phyloP scores from a whole-genome alignment of 1,140 invertebrate genomes.

The Aphidius ervi region DNA sequence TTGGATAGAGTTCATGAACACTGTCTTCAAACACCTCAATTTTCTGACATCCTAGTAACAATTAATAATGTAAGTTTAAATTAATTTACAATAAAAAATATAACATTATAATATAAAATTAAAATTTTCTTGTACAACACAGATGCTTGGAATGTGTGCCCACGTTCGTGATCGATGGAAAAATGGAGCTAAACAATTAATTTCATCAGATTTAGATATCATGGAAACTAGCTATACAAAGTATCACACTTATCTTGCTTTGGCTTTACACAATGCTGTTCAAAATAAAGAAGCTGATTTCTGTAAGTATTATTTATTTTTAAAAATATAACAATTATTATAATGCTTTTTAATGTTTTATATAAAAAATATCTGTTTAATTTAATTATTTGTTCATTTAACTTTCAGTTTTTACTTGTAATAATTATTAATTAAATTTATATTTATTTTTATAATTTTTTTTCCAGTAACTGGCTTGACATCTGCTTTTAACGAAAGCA shows the following conservation, averaged over 20 bases:
- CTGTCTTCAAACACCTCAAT: conserved; percentile 46
- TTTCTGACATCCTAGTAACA: conserved; percentile 39
- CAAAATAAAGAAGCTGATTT: conserved; percentile 47
- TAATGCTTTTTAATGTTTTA: conserved; percentile 12
- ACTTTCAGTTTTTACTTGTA: conserved; percentile 1
- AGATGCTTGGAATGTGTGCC: conserved; percentile 48
- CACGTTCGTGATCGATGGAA: conserved; percentile 43
- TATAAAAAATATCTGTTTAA: conserved; percentile 4
- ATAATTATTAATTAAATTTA: conserved; percentile 10
- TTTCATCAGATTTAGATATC: conserved; percentile 34
- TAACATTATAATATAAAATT: neutral
- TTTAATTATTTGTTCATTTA: conserved; percentile 12
- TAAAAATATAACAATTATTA: conserved; percentile 26
- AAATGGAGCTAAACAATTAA: conserved; percentile 33
- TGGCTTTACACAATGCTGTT: conserved; percentile 45
- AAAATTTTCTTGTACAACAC: neutral
- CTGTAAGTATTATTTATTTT: conserved; percentile 38
- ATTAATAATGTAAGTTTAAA: conserved; percentile 39
- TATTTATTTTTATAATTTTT: conserved; percentile 33
- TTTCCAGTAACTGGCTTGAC: conserved; percentile 52
- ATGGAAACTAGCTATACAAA: conserved; percentile 47
- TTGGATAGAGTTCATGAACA: conserved; percentile 47
- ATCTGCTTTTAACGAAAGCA: conserved; percentile 47
- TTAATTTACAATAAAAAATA: neutral
- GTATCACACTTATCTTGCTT: conserved; percentile 45